A percentile compares a stretch with the other conserved stretches of the same genome.
These are phyloP conservation scores for Callithrix jacchus DNA, from an alignment of 2,113 vertebrate genomes.

Conservation along the genomic window DNA sequence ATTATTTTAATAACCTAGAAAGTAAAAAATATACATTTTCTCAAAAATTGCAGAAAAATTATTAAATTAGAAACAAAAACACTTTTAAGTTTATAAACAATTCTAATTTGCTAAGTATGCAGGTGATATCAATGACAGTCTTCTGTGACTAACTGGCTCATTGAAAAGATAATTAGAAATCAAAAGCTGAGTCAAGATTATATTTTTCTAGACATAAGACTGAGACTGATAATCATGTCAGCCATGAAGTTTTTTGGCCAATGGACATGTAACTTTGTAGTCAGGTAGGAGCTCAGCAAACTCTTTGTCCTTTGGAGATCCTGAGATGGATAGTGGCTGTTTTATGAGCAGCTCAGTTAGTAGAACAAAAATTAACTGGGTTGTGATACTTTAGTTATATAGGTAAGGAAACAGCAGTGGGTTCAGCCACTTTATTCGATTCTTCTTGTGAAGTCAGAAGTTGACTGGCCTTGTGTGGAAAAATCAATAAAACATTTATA, in stretches of 20 bases:
- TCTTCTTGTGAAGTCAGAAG: slow-evolving; percentile 70
- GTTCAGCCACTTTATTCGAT: slow-evolving; percentile 41
- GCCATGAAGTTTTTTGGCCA: background rate
- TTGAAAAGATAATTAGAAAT: background rate
- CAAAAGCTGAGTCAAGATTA: background rate
- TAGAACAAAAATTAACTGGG: slow-evolving; percentile 27
- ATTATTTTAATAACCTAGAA: background rate
- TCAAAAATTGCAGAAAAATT: slow-evolving; percentile 21
- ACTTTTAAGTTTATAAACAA: background rate
- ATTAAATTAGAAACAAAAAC: slow-evolving; percentile 18
- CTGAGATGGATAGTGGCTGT: background rate
- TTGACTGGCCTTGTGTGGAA: slow-evolving; percentile 74
- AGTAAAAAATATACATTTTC: background rate
- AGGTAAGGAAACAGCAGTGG: slow-evolving; percentile 49
- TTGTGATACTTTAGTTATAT: slow-evolving; percentile 29
- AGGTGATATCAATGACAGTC: background rate
- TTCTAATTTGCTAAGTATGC: background rate
- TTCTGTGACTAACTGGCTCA: background rate
- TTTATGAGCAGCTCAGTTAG: background rate
- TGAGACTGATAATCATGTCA: background rate
- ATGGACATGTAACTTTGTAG: background rate
- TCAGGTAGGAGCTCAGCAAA: background rate
- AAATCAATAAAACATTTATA: slow-evolving; percentile 79
- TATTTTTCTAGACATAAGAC: background rate
- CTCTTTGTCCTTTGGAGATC: background rate